Evolutionary conservation across 2,888 invertebrate species (phyloP).

Genomic region (Heliconius hortense): DNA sequence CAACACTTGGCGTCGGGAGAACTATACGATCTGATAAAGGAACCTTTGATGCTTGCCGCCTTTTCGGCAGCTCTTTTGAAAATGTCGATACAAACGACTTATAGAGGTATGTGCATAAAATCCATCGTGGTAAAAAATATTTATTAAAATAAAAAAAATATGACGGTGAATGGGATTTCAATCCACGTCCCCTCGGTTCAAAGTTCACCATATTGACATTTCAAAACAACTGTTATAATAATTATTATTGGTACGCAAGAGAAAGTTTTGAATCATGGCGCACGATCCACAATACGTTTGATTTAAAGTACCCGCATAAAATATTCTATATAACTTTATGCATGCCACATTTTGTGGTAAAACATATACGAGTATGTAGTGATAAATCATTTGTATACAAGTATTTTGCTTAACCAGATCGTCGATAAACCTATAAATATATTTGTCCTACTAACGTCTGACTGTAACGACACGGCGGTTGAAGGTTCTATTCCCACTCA

Average conservation of each 20-base stretch:
- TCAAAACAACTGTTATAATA: not conserved
- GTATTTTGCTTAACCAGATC: not conserved
- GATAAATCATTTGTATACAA: not conserved
- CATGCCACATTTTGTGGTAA: constrained; percentile 7
- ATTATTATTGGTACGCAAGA: not conserved
- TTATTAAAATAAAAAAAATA: not conserved
- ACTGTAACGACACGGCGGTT: not conserved
- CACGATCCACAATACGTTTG: too few relatives aligned
- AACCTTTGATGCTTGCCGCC: not conserved
- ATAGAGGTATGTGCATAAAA: too few relatives aligned
- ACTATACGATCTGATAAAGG: constrained; percentile 18
- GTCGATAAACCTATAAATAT: not conserved
- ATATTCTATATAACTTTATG: not conserved
- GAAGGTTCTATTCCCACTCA: not conserved
- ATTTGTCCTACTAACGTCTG: too few relatives aligned
- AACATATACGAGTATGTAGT: not conserved
- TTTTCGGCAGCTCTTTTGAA: constrained; percentile 11
- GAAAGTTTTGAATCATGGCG: not conserved
- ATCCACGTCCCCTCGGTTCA: not conserved
- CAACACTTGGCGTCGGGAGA: constrained; percentile 12
- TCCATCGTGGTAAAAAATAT: not conserved
- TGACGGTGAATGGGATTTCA: not conserved
- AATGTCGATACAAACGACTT: constrained; percentile 3
- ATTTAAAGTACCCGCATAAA: constrained; percentile 2
- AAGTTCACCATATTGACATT: not conserved